phyloP scores from a whole-genome alignment of 2,113 vertebrate species.

The Micronisus gabar region DNA sequence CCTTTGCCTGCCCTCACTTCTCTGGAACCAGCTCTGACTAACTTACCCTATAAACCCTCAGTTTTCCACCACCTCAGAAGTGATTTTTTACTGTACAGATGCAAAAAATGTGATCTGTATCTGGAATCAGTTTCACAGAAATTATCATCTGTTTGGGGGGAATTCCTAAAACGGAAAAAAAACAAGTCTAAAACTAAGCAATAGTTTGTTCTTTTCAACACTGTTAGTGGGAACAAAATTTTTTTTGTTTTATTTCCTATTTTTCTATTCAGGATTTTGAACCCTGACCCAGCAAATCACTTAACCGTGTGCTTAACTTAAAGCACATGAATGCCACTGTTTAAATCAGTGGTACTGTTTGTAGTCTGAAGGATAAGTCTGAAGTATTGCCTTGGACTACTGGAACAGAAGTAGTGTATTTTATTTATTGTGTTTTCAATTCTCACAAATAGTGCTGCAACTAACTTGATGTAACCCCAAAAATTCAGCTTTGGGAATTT shows the following conservation, averaged over 20 bases:
- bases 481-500: neutral
- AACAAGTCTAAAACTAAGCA: neutral
- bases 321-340: neutral
- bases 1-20: neutral
- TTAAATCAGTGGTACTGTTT: neutral
- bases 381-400: neutral
- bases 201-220: neutral
- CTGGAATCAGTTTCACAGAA: neutral
- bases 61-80: neutral
- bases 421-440: neutral
- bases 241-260: neutral
- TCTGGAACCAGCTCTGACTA: neutral
- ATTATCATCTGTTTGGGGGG: neutral
- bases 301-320: neutral
- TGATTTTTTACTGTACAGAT: neutral
- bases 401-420: neutral
- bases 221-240: accelerated
- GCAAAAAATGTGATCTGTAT: neutral
- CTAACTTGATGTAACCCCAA: neutral
- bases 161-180: neutral
- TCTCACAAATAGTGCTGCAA: neutral
- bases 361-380: neutral
- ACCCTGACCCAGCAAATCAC: neutral
- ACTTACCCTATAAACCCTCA: accelerated
- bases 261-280: neutral